Evolutionary conservation across 2,797 vertebrate species (phyloP), one percentile per base, ranked within the genome.

Genomic region (Protosalanx chinensis): DNA sequence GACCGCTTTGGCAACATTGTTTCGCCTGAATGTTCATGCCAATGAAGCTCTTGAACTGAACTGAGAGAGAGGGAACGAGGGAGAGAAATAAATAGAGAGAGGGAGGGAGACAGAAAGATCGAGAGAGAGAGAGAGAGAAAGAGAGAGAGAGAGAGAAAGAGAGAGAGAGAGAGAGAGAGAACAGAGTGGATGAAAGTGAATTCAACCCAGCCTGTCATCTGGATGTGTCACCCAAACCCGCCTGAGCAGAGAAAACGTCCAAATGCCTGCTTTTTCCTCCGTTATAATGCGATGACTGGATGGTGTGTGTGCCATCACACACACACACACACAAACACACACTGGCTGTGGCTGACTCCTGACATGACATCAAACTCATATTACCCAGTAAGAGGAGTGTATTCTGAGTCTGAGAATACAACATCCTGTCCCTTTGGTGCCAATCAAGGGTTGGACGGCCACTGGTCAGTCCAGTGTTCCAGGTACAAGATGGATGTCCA

Each of bases 141-240:
- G 35, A 7, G 35, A 7, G 35, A 41, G 7, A 12, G 37, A 41
- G 37, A 12, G 37, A 41, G 37, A 12, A 2, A 41, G 37, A 12
- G 37, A 41, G 37, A 41, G 37, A 12, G 37, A 2, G 37, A 10
- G 37, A 41, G 37, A 41, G 37, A 46, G 10, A 46, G 41, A 46
- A 46, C 32, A 66, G 37, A 46, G 74, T 62, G 81, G 76, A 64
- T 35, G 10, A 71, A 69, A 65, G 27, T 56, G 15, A 67, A 51
- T 63, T 60, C 37, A 60, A 53, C 65, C 46, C 59, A 58, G 76
- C 75, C 76, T 79, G 79, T 80, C 68, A 71, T 81, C 65, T 61
- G 68, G 79, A 79, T 78, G 67, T 73, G 76, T 76, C 79, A 83
- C 68, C 64, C 53, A 76, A 76, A 75, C 66, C 75, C 72, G 53